Base-by-base conservation (phyloP, 2,113 vertebrate genomes). In the Patagioenas fasciata region DNA sequence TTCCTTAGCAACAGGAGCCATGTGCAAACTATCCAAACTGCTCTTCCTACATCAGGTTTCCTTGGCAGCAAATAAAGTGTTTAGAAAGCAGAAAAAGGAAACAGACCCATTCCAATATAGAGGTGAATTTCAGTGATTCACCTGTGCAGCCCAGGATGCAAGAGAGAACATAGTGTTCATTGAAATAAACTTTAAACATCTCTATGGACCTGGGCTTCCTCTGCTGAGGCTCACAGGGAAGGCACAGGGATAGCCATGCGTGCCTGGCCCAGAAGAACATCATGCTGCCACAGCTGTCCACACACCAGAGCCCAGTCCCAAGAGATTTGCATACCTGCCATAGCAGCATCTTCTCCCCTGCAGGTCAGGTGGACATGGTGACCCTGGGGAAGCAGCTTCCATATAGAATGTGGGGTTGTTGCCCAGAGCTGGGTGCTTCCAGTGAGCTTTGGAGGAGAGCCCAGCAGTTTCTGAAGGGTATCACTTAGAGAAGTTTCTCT, bases 1-100 rank as follows among this genome's bases (percentile, higher is more conserved):
- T 97, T 95, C 98, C 98, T 94, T 97, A 97, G 97, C 87, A 98
- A 98, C 98, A 64, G 83, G 78, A 97, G 36, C 87, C 91, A 61
- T 81, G 61, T 81, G 84, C 89, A 94, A 14, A 90, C 87, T 95
- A 75, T 97, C 80, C 51, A 44, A 96, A 95, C 75, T 87, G 88
- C 91, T 97, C 93, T 95, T 96, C 91, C 96, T 96, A 93, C 95
- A 96, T 38, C 70, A 83, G 75, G 96, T 98, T 97, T 95, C 97
- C 98, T 96, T 98, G 97, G 97, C 64, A 98, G 97, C 98, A 95
- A 93, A 66, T 89, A 96, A 89, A 93, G 60, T 54, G 67, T 91
- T 96, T 92, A 83, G 73, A 90, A 91, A 72, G 74, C 65, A 69
- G 90, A 94, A 93, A 95, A 73, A 58, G n/a, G 15, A 62, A 31